A percentile compares a stretch with the other conserved stretches of the same genome.
phyloP scores from a whole-genome alignment of 2,113 vertebrate species.

The Theropithecus gelada region DNA sequence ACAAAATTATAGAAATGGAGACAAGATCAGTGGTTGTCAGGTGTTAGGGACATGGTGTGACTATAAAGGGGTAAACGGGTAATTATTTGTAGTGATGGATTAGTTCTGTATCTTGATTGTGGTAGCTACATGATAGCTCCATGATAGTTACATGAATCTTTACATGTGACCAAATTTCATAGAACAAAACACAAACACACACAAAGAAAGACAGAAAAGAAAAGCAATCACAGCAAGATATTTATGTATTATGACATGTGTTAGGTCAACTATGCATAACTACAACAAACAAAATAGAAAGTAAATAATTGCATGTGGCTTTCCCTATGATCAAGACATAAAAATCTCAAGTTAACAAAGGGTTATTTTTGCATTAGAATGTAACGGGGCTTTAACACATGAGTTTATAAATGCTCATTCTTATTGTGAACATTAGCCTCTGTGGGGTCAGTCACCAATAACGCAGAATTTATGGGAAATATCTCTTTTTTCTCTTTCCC shows the following conservation, averaged over 20 bases:
- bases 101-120: neutral
- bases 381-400: slow-evolving; percentile 22
- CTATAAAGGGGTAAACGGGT: neutral
- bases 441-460: slow-evolving; percentile 51
- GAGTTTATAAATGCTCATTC: slow-evolving; percentile 44
- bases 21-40: neutral
- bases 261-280: neutral
- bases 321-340: slow-evolving; percentile 3
- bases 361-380: slow-evolving; percentile 23
- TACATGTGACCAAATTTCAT: neutral
- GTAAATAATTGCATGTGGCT: slow-evolving; percentile 22
- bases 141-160: neutral
- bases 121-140: too few relatives aligned
- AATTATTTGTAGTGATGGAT: neutral
- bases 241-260: neutral
- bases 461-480: slow-evolving; percentile 63
- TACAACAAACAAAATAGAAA: neutral
- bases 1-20: neutral
- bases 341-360: slow-evolving; percentile 36
- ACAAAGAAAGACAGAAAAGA: neutral
- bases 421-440: slow-evolving; percentile 46
- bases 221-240: neutral
- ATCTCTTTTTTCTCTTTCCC: slow-evolving; percentile 31
- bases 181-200: neutral
- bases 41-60: neutral